Conservation (phyloP, 2,113 vertebrate genomes). For the Upupa epops region DNA sequence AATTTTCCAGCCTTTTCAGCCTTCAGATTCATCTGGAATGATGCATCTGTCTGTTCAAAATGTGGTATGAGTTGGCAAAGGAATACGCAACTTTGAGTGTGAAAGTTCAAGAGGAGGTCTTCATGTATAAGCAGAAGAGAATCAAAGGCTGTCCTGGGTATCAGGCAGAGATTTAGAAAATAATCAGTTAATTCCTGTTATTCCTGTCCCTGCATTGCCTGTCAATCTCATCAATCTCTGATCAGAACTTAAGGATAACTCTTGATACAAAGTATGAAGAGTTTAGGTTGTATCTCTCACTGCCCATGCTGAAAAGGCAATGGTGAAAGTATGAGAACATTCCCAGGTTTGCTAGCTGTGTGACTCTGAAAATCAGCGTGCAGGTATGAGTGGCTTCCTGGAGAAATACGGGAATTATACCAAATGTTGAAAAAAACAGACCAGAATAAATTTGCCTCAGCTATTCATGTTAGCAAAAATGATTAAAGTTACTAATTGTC, state of each 20-base stretch:
- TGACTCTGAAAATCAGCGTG: neutral
- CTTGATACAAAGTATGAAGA: neutral
- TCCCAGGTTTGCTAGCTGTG: neutral
- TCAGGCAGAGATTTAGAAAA: neutral
- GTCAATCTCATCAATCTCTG: neutral
- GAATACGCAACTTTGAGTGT: neutral
- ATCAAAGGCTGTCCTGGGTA: neutral
- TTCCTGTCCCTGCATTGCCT: neutral
- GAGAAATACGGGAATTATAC: neutral
- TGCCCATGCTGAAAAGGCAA: neutral
- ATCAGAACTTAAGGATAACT: neutral
- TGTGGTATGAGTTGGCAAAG: neutral
- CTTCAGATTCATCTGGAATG: neutral
- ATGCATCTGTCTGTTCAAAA: constrained; percentile 8
- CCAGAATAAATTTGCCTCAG: neutral
- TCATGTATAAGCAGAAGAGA: neutral
- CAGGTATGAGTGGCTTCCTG: neutral
- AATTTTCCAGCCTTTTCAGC: neutral
- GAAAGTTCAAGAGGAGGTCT: constrained; percentile 11
- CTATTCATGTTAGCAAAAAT: neutral
- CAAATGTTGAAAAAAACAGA: neutral
- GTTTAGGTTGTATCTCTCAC: neutral
- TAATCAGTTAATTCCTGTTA: neutral
- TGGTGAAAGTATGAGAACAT: neutral
- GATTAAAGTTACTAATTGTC: neutral